Evolutionary conservation across 2,797 vertebrate genomes (phyloP), one percentile per base, ranked within the genome.

Genomic region (Sebastes hopkinsi): DNA sequence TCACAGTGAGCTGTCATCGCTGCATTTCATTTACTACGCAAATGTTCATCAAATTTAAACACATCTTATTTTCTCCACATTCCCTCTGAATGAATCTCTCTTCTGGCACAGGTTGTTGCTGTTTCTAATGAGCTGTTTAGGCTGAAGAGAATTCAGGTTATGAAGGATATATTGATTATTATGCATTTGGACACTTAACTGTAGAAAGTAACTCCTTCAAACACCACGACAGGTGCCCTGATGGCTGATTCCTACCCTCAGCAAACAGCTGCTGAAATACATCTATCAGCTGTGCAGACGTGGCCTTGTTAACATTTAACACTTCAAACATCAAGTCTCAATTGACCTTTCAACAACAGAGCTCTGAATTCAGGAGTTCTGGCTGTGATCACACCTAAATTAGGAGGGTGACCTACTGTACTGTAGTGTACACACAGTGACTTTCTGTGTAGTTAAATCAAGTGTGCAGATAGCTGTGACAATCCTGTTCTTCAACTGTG

Each of bases 21-120:
- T 72, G 77, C 78, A 85, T 83, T 77, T 42, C 20, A 86, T 85
- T 68, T 22, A 65, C 50, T 32, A 36, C 0, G 23, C 29, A 34
- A 71, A 67, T 76, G 72, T 52, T 85, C 25, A 79, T 79, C 66
- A 29, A 22, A 72, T 84, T 36, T 14, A 65, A 79, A 72, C 8
- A 18, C 46, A 13, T 23, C 23, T 30, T 7, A 2, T 3, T 2
- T 2, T 3, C 9, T 8, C 10, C 6, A n/a, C 50, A 70, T 70
- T 60, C 71, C 25, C 56, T 22, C 10, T 18, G 16, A 67, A 52
- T 25, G 18, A 46, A 66, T 36, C 42, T 62, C 13, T 55, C 9
- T 2, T 55, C 55, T 23, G 56, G 4, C 23, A 13, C 3, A 30
- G 23, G n/a, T 18, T 38, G 16, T 3, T 16, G 67, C 54, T 16